These are phyloP conservation scores for Diabrotica undecimpunctata DNA, from an alignment of 1,140 invertebrate species.

Conservation along the genomic window DNA sequence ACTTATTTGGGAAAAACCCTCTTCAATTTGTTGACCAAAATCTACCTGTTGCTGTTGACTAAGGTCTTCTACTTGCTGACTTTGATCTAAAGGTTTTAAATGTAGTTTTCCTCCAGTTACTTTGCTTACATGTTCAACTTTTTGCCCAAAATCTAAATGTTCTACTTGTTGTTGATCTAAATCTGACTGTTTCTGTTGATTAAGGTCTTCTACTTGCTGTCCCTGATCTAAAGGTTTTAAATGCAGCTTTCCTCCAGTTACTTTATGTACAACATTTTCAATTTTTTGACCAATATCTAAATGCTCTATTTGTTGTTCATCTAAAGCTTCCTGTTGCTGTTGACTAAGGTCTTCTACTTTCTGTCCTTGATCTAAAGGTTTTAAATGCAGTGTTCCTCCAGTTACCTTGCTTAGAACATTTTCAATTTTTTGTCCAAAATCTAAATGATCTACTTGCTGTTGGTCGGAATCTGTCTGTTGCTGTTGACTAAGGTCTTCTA, in stretches of 20 bases:
- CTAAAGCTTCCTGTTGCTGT: constrained; percentile 8
- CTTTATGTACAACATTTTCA: neutral
- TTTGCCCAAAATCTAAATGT: too few species aligned
- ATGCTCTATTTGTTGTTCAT: constrained; percentile 10
- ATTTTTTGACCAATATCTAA: neutral
- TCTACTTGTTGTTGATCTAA: neutral
- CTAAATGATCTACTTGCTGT: constrained; percentile 9
- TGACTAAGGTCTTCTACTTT: neutral
- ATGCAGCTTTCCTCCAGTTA: neutral
- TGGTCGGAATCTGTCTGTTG: neutral
- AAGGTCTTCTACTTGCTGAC: neutral
- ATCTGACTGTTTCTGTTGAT: constrained; percentile 6
- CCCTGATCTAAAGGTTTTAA: neutral
- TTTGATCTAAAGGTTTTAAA: neutral
- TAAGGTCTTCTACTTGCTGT: neutral
- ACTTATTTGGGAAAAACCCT: neutral
- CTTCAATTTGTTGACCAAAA: neutral
- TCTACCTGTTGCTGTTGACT: constrained; percentile 16
- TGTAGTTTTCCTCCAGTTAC: neutral
- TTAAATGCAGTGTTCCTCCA: neutral
- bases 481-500: neutral
- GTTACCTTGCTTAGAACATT: neutral
- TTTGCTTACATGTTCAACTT: neutral
- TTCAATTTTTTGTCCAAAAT: neutral
- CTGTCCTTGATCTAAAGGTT: constrained; percentile 2